A percentile compares a stretch with the other conserved stretches of the same genome.
Evolutionary conservation across 1,140 invertebrate genomes (phyloP).

Genomic region (Ylistrum balloti): DNA sequence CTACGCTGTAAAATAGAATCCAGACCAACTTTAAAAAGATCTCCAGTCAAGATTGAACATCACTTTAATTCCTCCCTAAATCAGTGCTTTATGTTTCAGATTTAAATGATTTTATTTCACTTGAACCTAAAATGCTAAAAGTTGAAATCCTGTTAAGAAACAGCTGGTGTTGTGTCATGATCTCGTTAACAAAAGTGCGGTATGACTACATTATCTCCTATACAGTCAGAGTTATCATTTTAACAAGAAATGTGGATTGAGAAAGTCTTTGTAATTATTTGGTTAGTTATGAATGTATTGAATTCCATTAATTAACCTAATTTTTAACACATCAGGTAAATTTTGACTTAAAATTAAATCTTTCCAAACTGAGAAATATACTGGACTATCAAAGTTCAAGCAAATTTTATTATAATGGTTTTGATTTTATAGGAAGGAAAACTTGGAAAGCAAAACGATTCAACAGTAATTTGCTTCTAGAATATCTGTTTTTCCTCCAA

Average conservation of each 20-base stretch:
- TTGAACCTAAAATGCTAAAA: background rate
- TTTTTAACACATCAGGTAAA: too few species aligned
- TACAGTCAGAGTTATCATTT: too few species aligned
- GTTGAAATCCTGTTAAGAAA: background rate
- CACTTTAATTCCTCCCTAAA: background rate
- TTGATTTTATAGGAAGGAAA: too few species aligned
- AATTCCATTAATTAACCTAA: too few species aligned
- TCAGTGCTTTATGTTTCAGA: background rate
- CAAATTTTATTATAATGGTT: too few species aligned
- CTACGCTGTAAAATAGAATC: background rate
- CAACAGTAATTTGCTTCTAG: background rate
- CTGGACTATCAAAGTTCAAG: too few species aligned
- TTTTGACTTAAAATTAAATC: too few species aligned
- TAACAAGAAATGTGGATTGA: too few species aligned
- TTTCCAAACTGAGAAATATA: too few species aligned
- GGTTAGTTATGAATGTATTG: too few species aligned
- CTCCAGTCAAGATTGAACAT: background rate
- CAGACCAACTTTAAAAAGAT: background rate
- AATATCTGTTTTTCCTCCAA: background rate
- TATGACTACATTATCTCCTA: too few species aligned
- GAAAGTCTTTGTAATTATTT: too few species aligned
- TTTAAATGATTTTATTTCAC: conserved; percentile 7
- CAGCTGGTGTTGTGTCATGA: background rate
- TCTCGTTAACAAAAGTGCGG: background rate
- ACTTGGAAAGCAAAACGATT: background rate